Evolutionary conservation across 2,888 invertebrate genomes (phyloP).

Genomic region (Nesidiocoris tenuis): DNA sequence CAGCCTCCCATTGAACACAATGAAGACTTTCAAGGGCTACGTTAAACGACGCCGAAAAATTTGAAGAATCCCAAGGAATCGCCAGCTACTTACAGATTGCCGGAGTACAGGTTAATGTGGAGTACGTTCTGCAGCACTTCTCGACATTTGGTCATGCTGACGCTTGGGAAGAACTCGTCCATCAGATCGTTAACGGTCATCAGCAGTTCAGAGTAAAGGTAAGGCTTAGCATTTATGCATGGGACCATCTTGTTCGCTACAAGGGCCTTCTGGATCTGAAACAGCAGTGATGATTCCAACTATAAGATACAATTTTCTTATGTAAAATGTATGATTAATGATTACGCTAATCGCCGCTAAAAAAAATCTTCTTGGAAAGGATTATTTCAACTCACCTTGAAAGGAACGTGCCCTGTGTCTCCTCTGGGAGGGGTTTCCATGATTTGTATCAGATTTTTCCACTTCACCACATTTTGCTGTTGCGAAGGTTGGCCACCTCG

Average conservation of each 20-base stretch:
- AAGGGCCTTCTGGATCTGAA: conserved; percentile 72
- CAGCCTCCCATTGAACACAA: too few relatives aligned
- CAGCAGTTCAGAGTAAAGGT: conserved; percentile 75
- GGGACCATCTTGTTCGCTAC: conserved; percentile 80
- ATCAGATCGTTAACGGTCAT: conserved; percentile 81
- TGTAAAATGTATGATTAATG: too few relatives aligned
- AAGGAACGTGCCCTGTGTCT: conserved; percentile 69
- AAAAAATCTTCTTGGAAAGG: too few relatives aligned
- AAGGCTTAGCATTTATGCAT: conserved; percentile 84
- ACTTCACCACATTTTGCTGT: conserved; percentile 39
- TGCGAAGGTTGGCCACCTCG: conserved; percentile 58
- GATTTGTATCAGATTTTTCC: conserved; percentile 68
- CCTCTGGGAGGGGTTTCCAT: conserved; percentile 63
- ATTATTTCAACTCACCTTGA: conserved; percentile 66
- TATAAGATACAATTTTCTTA: too few relatives aligned
- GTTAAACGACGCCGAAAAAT: too few relatives aligned
- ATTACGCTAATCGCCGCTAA: too few relatives aligned
- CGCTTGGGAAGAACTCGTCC: conserved; percentile 75
- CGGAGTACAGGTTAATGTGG: conserved; percentile 75
- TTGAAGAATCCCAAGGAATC: too few relatives aligned
- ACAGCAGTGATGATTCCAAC: conserved; percentile 45
- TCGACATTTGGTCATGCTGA: conserved; percentile 71
- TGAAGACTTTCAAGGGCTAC: too few relatives aligned
- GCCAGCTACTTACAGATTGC: conserved; percentile 79
- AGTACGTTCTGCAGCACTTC: conserved; percentile 76